These are phyloP conservation scores for Oreochromis grahami DNA, from an alignment of 2,797 vertebrate genomes.

Conservation along the genomic window DNA sequence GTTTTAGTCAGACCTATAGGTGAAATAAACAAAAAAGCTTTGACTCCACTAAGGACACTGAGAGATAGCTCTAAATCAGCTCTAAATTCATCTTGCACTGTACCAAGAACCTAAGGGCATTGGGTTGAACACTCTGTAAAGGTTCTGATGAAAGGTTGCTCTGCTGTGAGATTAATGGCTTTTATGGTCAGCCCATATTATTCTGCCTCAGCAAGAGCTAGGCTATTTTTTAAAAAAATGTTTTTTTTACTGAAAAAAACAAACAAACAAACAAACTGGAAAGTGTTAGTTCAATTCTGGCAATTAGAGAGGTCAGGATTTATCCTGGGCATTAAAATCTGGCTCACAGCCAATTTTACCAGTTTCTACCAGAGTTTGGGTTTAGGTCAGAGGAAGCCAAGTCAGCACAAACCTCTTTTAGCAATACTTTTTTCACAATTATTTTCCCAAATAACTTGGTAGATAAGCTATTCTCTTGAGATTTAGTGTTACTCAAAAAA, in stretches of 20 bases:
- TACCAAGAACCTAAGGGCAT: background rate
- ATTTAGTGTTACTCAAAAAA: background rate
- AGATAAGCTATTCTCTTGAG: background rate
- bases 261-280: background rate
- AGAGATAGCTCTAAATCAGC: background rate
- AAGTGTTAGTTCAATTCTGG: background rate
- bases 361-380: background rate
- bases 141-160: conserved; percentile 22
- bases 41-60: background rate
- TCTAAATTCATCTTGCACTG: background rate
- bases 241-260: fast-evolving
- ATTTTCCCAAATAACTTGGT: background rate
- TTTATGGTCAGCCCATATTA: conserved; percentile 12
- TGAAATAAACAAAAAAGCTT: background rate
- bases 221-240: background rate
- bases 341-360: background rate
- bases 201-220: background rate
- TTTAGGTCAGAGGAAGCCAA: background rate
- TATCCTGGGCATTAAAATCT: background rate
- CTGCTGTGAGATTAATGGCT: conserved; percentile 20
- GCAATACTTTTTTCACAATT: background rate
- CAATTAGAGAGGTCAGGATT: background rate
- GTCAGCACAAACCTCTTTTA: background rate
- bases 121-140: conserved; percentile 6
- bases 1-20: background rate